Evolutionary conservation across 2,888 invertebrate genomes (phyloP).

Genomic region (Cerastoderma edule): DNA sequence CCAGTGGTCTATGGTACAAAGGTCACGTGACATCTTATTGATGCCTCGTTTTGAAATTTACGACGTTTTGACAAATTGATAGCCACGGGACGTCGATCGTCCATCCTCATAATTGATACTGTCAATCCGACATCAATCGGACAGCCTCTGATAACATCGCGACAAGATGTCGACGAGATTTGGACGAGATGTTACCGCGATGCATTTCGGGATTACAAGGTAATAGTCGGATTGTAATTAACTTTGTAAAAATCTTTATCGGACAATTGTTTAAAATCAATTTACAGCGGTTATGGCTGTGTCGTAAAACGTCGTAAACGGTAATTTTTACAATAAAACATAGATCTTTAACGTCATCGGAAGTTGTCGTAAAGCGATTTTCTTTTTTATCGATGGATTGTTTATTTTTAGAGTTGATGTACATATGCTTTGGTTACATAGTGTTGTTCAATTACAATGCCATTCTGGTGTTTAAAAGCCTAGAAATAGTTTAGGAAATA

Average conservation of each 20-base stretch:
- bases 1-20: conserved; percentile 27
- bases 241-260: conserved; percentile 24
- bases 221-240: conserved; percentile 13
- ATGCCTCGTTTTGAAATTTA: conserved; percentile 40
- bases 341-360: neutral
- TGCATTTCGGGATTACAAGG: conserved; percentile 27
- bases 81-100: conserved; percentile 33
- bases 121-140: conserved; percentile 21
- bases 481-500: no score
- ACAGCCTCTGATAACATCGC: conserved; percentile 13
- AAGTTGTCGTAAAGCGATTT: neutral
- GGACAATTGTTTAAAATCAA: conserved; percentile 20
- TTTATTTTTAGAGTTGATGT: no score
- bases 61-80: conserved; percentile 58
- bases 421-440: no score
- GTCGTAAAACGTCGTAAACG: neutral
- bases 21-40: conserved; percentile 44
- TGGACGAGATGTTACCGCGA: conserved; percentile 1
- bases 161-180: conserved; percentile 19
- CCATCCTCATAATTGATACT: conserved; percentile 30
- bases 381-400: neutral
- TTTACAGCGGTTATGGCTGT: conserved; percentile 2
- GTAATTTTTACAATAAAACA: neutral
- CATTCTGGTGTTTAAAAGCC: no score
- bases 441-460: no score